Conservation (phyloP, 2,113 vertebrate genomes). For the Origma solitaria region DNA sequence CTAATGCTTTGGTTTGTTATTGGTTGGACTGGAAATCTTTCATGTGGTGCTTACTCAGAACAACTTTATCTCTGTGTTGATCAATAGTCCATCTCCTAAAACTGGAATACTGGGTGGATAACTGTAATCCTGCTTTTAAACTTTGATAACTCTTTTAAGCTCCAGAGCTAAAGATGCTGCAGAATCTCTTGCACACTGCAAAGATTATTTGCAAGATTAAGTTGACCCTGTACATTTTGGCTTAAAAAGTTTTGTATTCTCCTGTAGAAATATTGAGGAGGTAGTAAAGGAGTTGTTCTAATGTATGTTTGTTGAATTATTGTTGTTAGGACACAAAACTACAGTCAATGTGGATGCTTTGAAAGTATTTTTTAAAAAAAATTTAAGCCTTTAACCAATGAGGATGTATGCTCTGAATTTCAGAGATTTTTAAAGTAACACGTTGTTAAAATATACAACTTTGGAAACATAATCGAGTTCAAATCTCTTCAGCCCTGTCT, state of each 20-base stretch:
- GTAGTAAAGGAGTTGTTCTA: background rate
- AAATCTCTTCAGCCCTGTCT: background rate
- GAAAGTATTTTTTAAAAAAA: background rate
- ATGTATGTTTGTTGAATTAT: background rate
- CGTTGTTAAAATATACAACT: background rate
- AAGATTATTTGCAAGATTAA: slow-evolving; percentile 64
- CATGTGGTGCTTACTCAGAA: background rate
- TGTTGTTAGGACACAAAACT: background rate
- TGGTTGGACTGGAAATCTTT: background rate
- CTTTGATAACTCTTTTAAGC: slow-evolving; percentile 8
- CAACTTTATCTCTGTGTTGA: background rate
- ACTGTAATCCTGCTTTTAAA: slow-evolving; percentile 53
- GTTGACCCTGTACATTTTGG: slow-evolving; percentile 24
- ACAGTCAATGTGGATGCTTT: background rate
- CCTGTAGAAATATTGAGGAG: background rate
- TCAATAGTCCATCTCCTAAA: background rate
- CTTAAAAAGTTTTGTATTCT: slow-evolving; percentile 8
- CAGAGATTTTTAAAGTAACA: background rate
- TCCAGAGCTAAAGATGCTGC: slow-evolving; percentile 13
- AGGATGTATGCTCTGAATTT: background rate
- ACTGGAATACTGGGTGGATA: slow-evolving; percentile 36
- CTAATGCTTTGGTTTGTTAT: background rate
- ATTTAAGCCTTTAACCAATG: background rate
- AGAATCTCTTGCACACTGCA: slow-evolving; percentile 14
- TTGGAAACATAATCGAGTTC: background rate